Percentiles rank a stretch among this genome's conserved stretches.
Evolutionary conservation across 2,113 vertebrate genomes (phyloP).

Genomic region (Rana temporaria): DNA sequence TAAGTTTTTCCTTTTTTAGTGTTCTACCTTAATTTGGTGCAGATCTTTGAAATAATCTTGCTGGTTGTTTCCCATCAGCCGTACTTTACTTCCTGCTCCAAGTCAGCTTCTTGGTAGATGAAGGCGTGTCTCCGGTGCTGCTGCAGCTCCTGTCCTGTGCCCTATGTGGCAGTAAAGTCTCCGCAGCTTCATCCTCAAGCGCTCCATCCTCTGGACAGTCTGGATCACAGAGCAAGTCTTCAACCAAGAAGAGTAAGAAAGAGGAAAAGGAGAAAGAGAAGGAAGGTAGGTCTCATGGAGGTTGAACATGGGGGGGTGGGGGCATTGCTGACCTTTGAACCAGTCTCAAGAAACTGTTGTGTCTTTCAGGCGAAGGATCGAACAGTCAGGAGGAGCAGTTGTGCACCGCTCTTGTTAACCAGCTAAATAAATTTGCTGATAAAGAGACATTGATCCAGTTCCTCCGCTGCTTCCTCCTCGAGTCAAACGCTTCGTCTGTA

Average conservation of each 20-base stretch:
- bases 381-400: slow-evolving; percentile 96
- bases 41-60: no score
- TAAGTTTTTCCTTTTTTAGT: no score
- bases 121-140: slow-evolving; percentile 93
- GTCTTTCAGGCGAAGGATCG: slow-evolving; percentile 80
- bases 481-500: slow-evolving; percentile 95
- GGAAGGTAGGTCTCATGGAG: slow-evolving; percentile 79
- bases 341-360: background rate
- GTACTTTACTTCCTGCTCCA: slow-evolving; percentile 97
- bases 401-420: slow-evolving; percentile 93
- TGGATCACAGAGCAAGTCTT: slow-evolving; percentile 86
- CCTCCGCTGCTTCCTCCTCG: slow-evolving; percentile 94
- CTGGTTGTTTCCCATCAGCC: slow-evolving; percentile 72
- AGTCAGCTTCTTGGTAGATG: slow-evolving; percentile 97
- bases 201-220: slow-evolving; percentile 76
- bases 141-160: slow-evolving; percentile 95
- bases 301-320: background rate
- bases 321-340: background rate
- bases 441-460: slow-evolving; percentile 98
- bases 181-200: slow-evolving; percentile 73
- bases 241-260: slow-evolving; percentile 97
- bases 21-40: no score
- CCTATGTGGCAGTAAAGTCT: slow-evolving; percentile 94
- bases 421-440: slow-evolving; percentile 97
- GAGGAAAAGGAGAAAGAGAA: slow-evolving; percentile 97